A percentile compares a stretch with the other conserved stretches of the same genome.
phyloP scores from a whole-genome alignment of 2,888 invertebrate species.

The Seladonia tumulorum region DNA sequence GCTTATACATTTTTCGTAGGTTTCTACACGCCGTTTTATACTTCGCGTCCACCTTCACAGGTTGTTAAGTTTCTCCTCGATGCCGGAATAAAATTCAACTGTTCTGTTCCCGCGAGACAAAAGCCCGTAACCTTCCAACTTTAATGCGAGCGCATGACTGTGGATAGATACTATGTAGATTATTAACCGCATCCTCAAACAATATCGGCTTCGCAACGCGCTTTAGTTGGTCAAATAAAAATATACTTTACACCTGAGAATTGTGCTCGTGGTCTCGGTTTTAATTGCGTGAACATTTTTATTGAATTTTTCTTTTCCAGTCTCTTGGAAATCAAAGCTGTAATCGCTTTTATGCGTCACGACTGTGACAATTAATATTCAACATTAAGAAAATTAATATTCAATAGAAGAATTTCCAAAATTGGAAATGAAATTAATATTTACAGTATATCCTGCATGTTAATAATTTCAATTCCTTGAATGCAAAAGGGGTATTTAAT shows the following conservation, averaged over 20 bases:
- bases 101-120: not conserved
- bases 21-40: conserved; percentile 9
- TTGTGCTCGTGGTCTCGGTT: too few relatives aligned
- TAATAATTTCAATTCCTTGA: too few relatives aligned
- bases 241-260: too few relatives aligned
- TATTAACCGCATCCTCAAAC: not conserved
- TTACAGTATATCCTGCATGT: too few relatives aligned
- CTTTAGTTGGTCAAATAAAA: not conserved
- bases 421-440: too few relatives aligned
- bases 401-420: too few relatives aligned
- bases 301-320: not conserved
- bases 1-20: not conserved
- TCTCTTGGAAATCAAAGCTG: too few relatives aligned
- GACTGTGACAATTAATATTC: too few relatives aligned
- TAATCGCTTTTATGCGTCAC: too few relatives aligned
- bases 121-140: not conserved
- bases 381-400: too few relatives aligned
- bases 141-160: not conserved
- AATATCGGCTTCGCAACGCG: not conserved
- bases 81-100: not conserved
- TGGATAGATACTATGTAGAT: not conserved
- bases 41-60: not conserved
- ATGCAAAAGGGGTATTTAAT: too few relatives aligned
- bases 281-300: too few relatives aligned
- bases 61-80: not conserved